Evolutionary conservation across 2,797 vertebrate species (phyloP).

Genomic region (Channa striata): DNA sequence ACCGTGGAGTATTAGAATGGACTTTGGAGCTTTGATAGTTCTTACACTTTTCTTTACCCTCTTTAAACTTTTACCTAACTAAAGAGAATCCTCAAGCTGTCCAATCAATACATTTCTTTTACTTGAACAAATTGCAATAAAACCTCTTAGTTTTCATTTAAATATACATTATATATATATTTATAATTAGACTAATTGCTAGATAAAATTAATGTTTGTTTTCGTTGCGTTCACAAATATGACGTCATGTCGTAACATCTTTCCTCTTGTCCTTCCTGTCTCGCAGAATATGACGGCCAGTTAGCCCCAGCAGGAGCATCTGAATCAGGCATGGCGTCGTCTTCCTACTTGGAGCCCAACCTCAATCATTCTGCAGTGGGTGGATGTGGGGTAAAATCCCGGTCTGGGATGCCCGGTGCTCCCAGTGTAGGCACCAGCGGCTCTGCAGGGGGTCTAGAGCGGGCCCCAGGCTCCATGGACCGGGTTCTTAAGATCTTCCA

Average conservation of each 20-base stretch:
- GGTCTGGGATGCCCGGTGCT: slow-evolving; percentile 73
- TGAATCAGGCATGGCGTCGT: slow-evolving; percentile 95
- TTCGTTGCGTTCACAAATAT: background rate
- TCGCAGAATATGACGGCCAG: slow-evolving; percentile 97
- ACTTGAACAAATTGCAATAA: too few species aligned
- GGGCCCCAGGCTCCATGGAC: slow-evolving; percentile 92
- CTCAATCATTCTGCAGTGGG: slow-evolving; percentile 89
- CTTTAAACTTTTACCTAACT: too few species aligned
- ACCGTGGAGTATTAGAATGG: too few species aligned
- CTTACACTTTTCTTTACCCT: too few species aligned
- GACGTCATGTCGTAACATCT: slow-evolving; percentile 2
- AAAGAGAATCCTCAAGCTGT: too few species aligned
- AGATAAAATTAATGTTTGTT: too few species aligned
- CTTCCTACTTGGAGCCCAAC: slow-evolving; percentile 96
- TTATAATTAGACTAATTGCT: too few species aligned
- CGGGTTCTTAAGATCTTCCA: slow-evolving; percentile 96
- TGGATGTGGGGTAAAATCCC: slow-evolving; percentile 87
- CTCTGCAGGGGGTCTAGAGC: slow-evolving; percentile 89
- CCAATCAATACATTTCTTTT: too few species aligned
- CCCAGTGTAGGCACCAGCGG: slow-evolving; percentile 61
- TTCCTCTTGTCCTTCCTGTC: background rate
- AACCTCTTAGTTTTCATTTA: too few species aligned
- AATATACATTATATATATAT: too few species aligned
- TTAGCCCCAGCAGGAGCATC: slow-evolving; percentile 89
- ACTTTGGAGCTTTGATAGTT: too few species aligned